Evolutionary conservation across 2,888 invertebrate species (phyloP), one percentile per base, ranked within the genome.

Genomic region (Megamerina dolium): DNA sequence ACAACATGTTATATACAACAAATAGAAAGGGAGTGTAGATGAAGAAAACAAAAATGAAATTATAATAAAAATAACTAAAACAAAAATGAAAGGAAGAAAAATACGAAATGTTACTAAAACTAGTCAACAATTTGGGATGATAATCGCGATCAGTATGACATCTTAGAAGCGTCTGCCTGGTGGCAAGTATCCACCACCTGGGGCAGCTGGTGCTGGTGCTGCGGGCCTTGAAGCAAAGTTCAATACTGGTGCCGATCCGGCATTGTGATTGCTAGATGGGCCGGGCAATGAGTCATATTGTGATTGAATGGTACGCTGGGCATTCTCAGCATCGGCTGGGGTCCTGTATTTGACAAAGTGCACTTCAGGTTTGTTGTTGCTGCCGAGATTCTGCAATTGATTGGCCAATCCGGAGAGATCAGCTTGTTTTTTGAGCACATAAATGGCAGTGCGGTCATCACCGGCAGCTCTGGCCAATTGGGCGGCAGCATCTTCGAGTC

Each of bases 331-430:
- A 59, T 68, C 68, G 41, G 60, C 57, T 37, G 53, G 56, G 1
- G 65, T 68, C 36, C 62, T 62, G 51, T 68, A 68, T 45, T 68
- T 68, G 66, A n/a, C n/a, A n/a, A n/a, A n/a, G n/a, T n/a, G n/a
- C n/a, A n/a, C n/a, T n/a, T n/a, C n/a, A n/a, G n/a, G 66, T 46
- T 58, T 62, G 40, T 61, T 55, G 40, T 46, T 54, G 26, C 48
- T 37, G 41, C 55, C 56, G 26, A n/a, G n/a, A n/a, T 45, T 49
- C 33, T 56, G 56, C 23, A 61, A 39, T 38, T 57, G 53, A 37
- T 59, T 59, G 46, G 59, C 53, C 45, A 66, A 46, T 21, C 61
- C 61, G 23, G 56, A 45, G n/a, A 60, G 54, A 43, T 68, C 66
- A 8, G 67, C 56, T 50, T 68, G 64, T 43, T 68, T 68, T 52